Base-by-base conservation (phyloP, 1,140 invertebrate genomes). In the Sycobia sp. region DNA sequence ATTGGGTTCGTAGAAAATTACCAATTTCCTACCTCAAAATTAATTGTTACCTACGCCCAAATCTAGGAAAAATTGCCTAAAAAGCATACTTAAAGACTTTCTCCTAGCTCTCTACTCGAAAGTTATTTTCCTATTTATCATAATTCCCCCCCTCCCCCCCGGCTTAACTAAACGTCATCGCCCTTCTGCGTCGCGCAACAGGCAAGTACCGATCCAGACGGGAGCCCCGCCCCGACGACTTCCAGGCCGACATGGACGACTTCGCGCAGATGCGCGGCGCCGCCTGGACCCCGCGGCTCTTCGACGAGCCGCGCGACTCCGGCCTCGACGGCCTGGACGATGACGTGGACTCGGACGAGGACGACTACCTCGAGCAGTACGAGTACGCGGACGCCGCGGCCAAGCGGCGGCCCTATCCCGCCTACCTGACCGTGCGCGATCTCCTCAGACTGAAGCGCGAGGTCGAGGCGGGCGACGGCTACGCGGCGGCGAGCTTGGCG, bases 341-440 rank as follows among this genome's bases (percentile, higher is more conserved):
- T 2, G 11, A 3, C 11, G 46, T 39, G 9, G 25, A 32, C 14
- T 10, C 10, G 1, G 20, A 25, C 13, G 72, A 74, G 27, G 70
- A 67, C 3, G 72, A 80, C 62, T 79, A 80, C 65, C 78, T 79
- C 47, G 77, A 73, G 0, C 74, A 81, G 54, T 79, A 79, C 53
- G 62, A 65, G 9, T 71, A 74, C 11, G 68, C 68, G 4, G 50
- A 63, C 16, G 68, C 69, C 14, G 65, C 67, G 10, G 67, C 70
- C 41, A 72, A 76, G 58, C 73, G 75, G 29, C 68, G 11, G 29
- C 67, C 43, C 25, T 44, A 41, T 49, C 57, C 22, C 34, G 66
- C 53, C 41, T 66, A 62, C 34, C 67, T 74, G 20, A 74, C 70
- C 41, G 76, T 73, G 51, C 46, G 58, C 32, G 73, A 79, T 56